These are phyloP conservation scores for Acrocyrtus sp. DNA, from an alignment of 2,888 invertebrate genomes.

Conservation along the genomic window DNA sequence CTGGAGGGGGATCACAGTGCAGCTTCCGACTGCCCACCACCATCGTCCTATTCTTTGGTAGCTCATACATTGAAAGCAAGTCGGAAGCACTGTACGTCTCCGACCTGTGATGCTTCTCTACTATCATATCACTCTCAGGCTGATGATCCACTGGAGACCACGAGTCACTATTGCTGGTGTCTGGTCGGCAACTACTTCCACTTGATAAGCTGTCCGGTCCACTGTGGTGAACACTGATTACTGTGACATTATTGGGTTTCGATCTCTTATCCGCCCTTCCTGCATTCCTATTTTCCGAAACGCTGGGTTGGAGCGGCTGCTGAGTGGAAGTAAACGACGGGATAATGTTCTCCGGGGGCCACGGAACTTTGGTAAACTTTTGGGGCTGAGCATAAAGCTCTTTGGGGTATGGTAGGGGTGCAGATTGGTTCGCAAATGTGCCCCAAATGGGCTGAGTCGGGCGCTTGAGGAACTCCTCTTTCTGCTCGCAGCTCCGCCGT, in stretches of 20 bases:
- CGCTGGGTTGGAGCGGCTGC: constrained; percentile 44
- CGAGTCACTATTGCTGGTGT: constrained; percentile 41
- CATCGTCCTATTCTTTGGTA: constrained; percentile 78
- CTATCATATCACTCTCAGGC: neutral
- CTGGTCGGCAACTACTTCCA: constrained; percentile 42
- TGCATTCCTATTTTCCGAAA: constrained; percentile 11
- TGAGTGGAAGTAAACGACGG: constrained; percentile 48
- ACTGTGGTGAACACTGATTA: constrained; percentile 57
- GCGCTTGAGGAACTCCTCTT: constrained; percentile 86
- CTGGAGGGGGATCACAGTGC: constrained; percentile 72
- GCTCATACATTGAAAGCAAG: constrained; percentile 50
- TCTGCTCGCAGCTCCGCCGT: constrained; percentile 86
- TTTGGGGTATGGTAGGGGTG: constrained; percentile 60
- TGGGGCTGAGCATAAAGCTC: constrained; percentile 77
- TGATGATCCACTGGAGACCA: constrained; percentile 47
- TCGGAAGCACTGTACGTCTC: constrained; percentile 42
- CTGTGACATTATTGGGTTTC: constrained; percentile 54
- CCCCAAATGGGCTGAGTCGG: constrained; percentile 73
- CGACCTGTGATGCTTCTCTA: too few species aligned
- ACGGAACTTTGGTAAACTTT: constrained; percentile 77
- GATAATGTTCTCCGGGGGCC: constrained; percentile 72
- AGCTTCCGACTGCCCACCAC: constrained; percentile 82
- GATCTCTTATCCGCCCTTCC: constrained; percentile 19
- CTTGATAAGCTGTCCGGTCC: constrained; percentile 46
- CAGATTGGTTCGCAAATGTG: constrained; percentile 65